phyloP scores from a whole-genome alignment of 2,888 invertebrate species.

The Arrhopalites spinosus region DNA sequence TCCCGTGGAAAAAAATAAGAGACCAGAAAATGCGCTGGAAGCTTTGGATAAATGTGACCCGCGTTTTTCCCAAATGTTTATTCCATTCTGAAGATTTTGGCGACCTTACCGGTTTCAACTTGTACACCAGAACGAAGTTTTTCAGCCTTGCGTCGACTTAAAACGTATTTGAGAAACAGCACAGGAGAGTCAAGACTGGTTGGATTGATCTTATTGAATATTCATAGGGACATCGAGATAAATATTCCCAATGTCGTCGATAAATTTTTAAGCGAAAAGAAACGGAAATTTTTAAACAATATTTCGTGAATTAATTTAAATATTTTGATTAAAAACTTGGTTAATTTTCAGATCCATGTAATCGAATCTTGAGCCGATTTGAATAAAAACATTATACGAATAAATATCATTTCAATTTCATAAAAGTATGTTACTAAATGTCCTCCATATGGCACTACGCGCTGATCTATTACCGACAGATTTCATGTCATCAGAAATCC shows the following conservation, averaged over 20 bases:
- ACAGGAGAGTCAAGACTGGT: background rate
- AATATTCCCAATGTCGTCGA: background rate
- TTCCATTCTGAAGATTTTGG: constrained; percentile 1
- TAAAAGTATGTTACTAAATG: no score
- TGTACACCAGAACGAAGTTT: constrained; percentile 6
- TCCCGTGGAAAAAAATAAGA: background rate
- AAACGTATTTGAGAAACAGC: background rate
- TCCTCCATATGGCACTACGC: no score
- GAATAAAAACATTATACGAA: no score
- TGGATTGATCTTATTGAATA: background rate
- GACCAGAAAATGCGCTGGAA: background rate
- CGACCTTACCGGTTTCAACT: constrained; percentile 9
- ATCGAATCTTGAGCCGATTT: no score
- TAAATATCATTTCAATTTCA: no score
- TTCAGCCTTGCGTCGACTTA: constrained; percentile 3
- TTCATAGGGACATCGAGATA: background rate
- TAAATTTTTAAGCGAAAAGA: background rate
- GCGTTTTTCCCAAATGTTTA: background rate
- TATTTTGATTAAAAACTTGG: no score
- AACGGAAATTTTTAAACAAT: no score
- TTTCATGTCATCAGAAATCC: no score
- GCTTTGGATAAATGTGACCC: background rate
- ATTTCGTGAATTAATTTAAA: no score
- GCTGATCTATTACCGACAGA: no score
- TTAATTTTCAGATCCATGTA: no score